Base-by-base conservation (phyloP, 2,113 vertebrate species). In the Sphaerodactylus townsendi region DNA sequence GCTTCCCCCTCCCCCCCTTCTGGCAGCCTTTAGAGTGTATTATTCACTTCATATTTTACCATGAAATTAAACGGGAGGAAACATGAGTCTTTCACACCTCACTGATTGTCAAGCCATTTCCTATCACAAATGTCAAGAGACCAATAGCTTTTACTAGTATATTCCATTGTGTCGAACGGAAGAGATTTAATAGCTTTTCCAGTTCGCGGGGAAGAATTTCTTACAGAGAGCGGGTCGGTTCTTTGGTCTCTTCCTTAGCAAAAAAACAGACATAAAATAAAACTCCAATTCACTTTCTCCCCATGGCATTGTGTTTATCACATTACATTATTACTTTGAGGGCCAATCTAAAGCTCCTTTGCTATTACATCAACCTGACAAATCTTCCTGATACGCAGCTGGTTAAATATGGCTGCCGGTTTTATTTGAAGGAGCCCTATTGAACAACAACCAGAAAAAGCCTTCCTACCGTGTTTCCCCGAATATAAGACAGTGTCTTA, bases 81-180 rank as follows among this genome's bases (percentile, higher is more conserved):
- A 37, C 75, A 21, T 0, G 56, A 92, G 85, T 66, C 85, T 83
- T 92, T 93, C 91, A 92, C 90, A 89, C 91, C 89, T 94, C 87
- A 1, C 62, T 85, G 93, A 87, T 69, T 89, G 19, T 83, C 50
- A 75, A 88, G 80, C 59, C 2, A 2, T 73, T 19, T 85, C 83
- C 92, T 81, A 53, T 28, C 68, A 0, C 46, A 92, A 89, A 90
- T 92, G 89, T 86, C 91, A 92, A 82, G 80, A 92, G 81, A 88
- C 89, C 46, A 78, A 28, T 81, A 71, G 1, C 39, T 81, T 82
- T 85, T 86, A 4, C 85, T 3, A 14, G 75, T 33, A 81, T 50
- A 9, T 76, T 82, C 70, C 0, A 0, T 77, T 0, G 0, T 5
- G 14, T 44, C 69, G 79, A 59, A 50, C 39, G 78, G 80, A 53